phyloP scores from a whole-genome alignment of 2,888 invertebrate species.

The Brachypterus glaber region DNA sequence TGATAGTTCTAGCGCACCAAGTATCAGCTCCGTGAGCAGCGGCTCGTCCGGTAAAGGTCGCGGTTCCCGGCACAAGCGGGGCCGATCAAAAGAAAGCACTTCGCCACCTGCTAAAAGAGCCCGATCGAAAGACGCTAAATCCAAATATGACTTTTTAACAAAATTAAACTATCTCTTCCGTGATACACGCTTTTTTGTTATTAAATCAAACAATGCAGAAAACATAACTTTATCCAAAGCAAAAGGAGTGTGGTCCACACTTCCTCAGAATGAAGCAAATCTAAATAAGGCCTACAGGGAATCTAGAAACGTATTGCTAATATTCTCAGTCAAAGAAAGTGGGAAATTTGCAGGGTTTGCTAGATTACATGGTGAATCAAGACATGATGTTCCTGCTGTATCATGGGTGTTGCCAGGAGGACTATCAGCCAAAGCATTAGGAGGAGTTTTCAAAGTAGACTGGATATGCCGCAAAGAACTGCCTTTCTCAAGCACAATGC shows the following conservation, averaged over 20 bases:
- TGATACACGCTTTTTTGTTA: slow-evolving; percentile 89
- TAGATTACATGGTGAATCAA: slow-evolving; percentile 76
- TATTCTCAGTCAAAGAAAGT: slow-evolving; percentile 97
- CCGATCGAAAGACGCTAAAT: slow-evolving; percentile 39
- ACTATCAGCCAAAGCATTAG: slow-evolving; percentile 82
- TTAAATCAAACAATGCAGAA: slow-evolving; percentile 96
- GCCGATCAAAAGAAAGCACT: slow-evolving; percentile 36
- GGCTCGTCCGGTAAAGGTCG: slow-evolving; percentile 50
- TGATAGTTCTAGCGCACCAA: slow-evolving; percentile 59
- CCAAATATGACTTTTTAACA: slow-evolving; percentile 75
- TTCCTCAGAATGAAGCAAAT: slow-evolving; percentile 94
- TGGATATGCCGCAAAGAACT: slow-evolving; percentile 95
- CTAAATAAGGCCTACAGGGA: slow-evolving; percentile 90
- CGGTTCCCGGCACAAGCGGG: slow-evolving; percentile 50
- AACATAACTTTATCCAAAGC: slow-evolving; percentile 91
- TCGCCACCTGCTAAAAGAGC: slow-evolving; percentile 35
- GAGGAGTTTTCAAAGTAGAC: slow-evolving; percentile 93
- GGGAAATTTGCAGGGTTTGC: slow-evolving; percentile 94
- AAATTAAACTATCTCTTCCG: slow-evolving; percentile 90
- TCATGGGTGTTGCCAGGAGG: slow-evolving; percentile 94
- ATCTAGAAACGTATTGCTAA: slow-evolving; percentile 84
- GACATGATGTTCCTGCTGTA: slow-evolving; percentile 80
- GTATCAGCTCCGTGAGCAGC: slow-evolving; percentile 69
- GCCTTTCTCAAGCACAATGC: slow-evolving; percentile 83
- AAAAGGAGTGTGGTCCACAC: slow-evolving; percentile 95